phyloP scores from a whole-genome alignment of 2,797 vertebrate genomes.

The Coreius guichenoti region DNA sequence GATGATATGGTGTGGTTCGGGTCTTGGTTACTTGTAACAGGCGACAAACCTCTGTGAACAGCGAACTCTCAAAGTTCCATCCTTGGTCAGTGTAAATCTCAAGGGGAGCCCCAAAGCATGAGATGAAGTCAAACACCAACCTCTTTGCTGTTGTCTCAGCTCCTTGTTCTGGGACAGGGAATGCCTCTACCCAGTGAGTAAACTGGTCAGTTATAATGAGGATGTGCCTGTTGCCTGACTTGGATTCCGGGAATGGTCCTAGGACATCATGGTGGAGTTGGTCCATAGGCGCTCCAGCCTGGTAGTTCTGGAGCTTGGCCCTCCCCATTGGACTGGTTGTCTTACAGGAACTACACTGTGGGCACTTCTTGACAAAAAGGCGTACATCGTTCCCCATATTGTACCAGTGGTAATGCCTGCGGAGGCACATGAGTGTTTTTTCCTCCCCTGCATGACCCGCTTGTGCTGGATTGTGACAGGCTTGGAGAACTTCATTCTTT shows the following conservation, averaged over 20 bases:
- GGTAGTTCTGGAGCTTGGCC: conserved; percentile 47
- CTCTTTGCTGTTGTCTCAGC: conserved; percentile 50
- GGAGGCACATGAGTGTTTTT: conserved; percentile 23
- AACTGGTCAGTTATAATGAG: conserved; percentile 47
- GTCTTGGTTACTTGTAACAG: conserved; percentile 36
- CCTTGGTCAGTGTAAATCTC: conserved; percentile 47
- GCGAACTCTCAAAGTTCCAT: conserved; percentile 43
- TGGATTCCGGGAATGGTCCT: conserved; percentile 40
- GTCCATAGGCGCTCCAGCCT: conserved; percentile 47
- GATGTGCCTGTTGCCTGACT: conserved; percentile 46
- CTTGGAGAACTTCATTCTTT: background rate
- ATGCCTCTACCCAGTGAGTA: conserved; percentile 34
- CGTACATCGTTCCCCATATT: conserved; percentile 41
- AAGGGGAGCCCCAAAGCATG: conserved; percentile 31
- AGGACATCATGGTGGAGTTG: conserved; percentile 45
- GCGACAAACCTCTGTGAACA: conserved; percentile 35
- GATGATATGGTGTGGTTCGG: conserved; percentile 52
- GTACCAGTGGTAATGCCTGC: conserved; percentile 46
- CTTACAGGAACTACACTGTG: conserved; percentile 32
- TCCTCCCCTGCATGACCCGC: conserved; percentile 42
- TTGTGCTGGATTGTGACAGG: background rate
- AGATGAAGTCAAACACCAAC: conserved; percentile 49
- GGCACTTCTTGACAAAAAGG: conserved; percentile 32
- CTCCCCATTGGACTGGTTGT: background rate
- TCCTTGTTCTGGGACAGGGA: conserved; percentile 41